These are phyloP conservation scores for Cranoglanis bouderius DNA, from an alignment of 2,113 vertebrate species.

Conservation along the genomic window DNA sequence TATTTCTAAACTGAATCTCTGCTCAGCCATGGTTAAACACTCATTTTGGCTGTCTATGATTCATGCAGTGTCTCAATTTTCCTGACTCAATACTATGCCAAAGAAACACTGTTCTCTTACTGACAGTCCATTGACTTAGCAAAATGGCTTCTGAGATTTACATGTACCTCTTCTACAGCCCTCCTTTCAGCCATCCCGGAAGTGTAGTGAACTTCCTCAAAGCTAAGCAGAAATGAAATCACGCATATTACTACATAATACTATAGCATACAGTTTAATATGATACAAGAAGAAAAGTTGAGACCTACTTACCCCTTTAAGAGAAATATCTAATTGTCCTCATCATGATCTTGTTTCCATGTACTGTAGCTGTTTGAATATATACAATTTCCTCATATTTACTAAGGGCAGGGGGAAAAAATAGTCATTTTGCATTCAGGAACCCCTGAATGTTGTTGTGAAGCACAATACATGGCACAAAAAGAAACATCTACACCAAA, in stretches of 20 bases:
- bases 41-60: background rate
- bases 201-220: background rate
- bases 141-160: background rate
- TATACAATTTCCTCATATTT: background rate
- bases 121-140: background rate
- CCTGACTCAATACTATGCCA: background rate
- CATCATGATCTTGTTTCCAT: background rate
- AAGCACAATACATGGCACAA: background rate
- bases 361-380: background rate
- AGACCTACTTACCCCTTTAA: background rate
- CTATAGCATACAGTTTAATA: background rate
- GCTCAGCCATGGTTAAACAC: background rate
- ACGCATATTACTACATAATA: background rate
- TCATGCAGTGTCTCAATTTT: background rate
- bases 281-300: background rate
- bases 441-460: too few species aligned
- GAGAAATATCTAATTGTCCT: background rate
- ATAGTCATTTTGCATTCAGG: background rate
- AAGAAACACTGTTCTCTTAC: background rate
- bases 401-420: background rate
- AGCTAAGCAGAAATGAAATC: background rate
- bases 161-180: background rate
- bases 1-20: background rate
- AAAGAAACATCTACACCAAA: background rate
- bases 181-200: slow-evolving; percentile 6